Conservation (phyloP, 2,113 vertebrate species). For the Heteronetta atricapilla region DNA sequence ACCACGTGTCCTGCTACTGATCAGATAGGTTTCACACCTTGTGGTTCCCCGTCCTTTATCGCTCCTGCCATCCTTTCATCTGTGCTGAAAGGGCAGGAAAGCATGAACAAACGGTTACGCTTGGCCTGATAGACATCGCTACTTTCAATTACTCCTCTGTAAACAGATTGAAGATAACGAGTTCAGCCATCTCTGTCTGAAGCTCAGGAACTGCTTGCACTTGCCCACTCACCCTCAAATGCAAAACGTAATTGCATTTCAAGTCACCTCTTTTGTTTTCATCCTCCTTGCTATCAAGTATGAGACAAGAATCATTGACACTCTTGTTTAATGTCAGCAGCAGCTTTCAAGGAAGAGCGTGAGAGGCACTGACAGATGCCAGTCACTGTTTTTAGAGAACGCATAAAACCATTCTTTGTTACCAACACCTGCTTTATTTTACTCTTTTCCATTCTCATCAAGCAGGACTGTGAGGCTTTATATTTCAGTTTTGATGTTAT, state of each 20-base stretch:
- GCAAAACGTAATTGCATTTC: background rate
- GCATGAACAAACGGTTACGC: slow-evolving; percentile 70
- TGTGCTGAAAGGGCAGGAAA: slow-evolving; percentile 64
- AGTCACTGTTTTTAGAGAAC: background rate
- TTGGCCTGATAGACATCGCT: slow-evolving; percentile 72
- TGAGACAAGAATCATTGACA: background rate
- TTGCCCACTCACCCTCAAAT: background rate
- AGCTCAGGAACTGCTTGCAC: background rate
- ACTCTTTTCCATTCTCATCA: background rate
- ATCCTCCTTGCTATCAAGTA: background rate
- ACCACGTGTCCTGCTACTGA: background rate
- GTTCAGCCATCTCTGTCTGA: background rate
- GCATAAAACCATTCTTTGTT: background rate
- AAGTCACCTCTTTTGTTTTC: background rate
- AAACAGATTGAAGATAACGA: slow-evolving; percentile 75
- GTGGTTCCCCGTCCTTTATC: background rate
- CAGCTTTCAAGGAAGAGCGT: background rate
- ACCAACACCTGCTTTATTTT: background rate
- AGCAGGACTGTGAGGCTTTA: background rate
- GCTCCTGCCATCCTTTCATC: background rate
- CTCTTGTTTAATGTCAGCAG: background rate
- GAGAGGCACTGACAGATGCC: background rate
- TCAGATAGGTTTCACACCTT: slow-evolving; percentile 55
- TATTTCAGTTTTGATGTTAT: background rate
- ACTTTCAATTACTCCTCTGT: slow-evolving; percentile 71